Evolutionary conservation across 2,113 vertebrate genomes (phyloP).

Genomic region (Romanogobio albipinnatus): DNA sequence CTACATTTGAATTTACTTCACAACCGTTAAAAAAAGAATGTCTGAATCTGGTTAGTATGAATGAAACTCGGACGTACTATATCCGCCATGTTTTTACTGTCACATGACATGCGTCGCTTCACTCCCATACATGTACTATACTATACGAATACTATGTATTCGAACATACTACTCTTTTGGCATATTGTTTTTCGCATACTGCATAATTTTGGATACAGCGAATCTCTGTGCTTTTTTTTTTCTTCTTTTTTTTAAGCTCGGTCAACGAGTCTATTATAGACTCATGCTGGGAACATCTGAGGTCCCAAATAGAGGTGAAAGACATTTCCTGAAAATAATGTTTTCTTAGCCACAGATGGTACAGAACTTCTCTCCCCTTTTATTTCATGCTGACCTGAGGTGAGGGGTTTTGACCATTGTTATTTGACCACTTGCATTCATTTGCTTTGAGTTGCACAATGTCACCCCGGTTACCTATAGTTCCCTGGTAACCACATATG

Average conservation of each 20-base stretch:
- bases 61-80: no score
- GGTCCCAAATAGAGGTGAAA: conserved; percentile 6
- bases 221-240: background rate
- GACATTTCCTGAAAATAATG: background rate
- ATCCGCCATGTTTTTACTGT: no score
- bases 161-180: no score
- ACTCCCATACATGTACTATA: no score
- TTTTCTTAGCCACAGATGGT: background rate
- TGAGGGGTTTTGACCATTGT: background rate
- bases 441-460: conserved; percentile 29
- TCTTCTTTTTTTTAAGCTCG: no score
- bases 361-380: conserved; percentile 11
- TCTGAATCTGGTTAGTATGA: no score
- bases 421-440: conserved; percentile 7
- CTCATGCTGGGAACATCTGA: background rate
- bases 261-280: background rate
- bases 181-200: no score
- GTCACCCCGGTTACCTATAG: conserved; percentile 45
- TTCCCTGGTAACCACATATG: conserved; percentile 57
- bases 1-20: no score
- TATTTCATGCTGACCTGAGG: conserved; percentile 10
- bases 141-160: no score
- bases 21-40: no score
- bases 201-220: no score
- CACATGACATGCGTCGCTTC: no score